Percentiles rank a stretch among this genome's conserved stretches.
phyloP scores from a whole-genome alignment of 2,888 invertebrate species.

The Apoda limacodes region DNA sequence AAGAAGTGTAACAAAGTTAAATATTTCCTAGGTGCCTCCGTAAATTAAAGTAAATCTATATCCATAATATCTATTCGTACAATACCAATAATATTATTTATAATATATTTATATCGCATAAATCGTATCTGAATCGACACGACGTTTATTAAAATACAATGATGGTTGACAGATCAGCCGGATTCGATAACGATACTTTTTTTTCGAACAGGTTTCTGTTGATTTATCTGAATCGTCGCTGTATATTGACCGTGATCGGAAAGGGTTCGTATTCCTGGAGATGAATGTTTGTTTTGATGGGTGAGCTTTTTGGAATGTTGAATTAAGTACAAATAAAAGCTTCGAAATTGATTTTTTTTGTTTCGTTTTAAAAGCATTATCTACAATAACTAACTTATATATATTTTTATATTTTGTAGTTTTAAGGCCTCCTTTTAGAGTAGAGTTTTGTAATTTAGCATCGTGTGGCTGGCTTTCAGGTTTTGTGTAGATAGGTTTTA shows the following conservation, averaged over 20 bases:
- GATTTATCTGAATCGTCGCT: slow-evolving; percentile 46
- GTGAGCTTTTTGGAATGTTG: slow-evolving; percentile 33
- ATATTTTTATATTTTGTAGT: no score
- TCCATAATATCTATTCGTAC: no score
- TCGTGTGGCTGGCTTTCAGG: no score
- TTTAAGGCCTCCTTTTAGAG: no score
- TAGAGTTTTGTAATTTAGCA: no score
- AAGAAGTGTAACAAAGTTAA: neutral
- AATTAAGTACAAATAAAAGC: neutral
- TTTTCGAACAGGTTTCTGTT: slow-evolving; percentile 1
- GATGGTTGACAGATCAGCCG: slow-evolving; percentile 57
- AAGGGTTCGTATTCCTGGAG: slow-evolving; percentile 59
- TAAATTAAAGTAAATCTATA: no score
- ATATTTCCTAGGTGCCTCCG: no score
- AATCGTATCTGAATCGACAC: no score
- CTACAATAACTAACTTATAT: no score
- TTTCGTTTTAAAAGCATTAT: slow-evolving; percentile 15
- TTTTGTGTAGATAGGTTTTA: no score
- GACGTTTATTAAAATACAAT: slow-evolving; percentile 52
- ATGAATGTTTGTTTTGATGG: slow-evolving; percentile 56
- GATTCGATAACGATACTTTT: slow-evolving; percentile 38
- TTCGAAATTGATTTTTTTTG: slow-evolving; percentile 21
- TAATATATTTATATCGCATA: no score
- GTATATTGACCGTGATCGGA: slow-evolving; percentile 53
- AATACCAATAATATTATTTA: no score